A percentile compares a stretch with the other conserved stretches of the same genome.
Conservation (phyloP, 2,888 invertebrate genomes). For the Linnaemya vulpina region DNA sequence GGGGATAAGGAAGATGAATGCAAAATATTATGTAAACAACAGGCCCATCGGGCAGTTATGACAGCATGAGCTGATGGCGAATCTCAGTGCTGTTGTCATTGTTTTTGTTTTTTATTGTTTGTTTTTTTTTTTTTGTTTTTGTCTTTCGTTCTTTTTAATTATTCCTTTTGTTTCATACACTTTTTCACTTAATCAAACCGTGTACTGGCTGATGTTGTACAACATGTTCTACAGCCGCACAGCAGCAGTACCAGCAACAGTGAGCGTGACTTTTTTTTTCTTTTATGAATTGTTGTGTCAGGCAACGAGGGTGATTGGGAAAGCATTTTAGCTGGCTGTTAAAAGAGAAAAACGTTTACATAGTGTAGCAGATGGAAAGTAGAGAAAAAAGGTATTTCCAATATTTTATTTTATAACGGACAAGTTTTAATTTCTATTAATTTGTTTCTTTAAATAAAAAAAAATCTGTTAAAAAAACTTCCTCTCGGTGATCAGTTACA, state of each 20-base stretch:
- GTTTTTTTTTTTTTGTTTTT: not conserved
- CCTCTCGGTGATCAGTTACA: too few species aligned
- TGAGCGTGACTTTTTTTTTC: not conserved
- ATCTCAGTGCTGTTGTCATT: constrained; percentile 46
- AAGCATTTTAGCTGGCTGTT: too few species aligned
- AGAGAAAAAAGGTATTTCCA: too few species aligned
- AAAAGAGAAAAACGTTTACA: too few species aligned
- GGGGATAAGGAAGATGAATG: not conserved
- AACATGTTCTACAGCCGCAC: constrained; percentile 1
- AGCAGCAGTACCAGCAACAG: constrained; percentile 8
- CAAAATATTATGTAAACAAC: constrained; percentile 60
- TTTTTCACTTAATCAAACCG: constrained; percentile 15
- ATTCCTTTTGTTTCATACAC: not conserved
- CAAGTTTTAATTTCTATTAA: too few species aligned
- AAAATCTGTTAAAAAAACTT: too few species aligned
- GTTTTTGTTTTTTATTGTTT: not conserved
- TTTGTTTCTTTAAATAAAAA: too few species aligned
- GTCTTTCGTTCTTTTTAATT: not conserved
- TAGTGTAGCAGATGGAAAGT: too few species aligned
- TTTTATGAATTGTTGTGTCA: too few species aligned
- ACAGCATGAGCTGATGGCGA: constrained; percentile 40
- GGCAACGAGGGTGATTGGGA: too few species aligned
- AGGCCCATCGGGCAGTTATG: constrained; percentile 56
- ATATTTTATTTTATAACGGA: too few species aligned
- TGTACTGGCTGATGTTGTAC: constrained; percentile 11